Percentiles rank a stretch among this genome's conserved stretches.
phyloP scores from a whole-genome alignment of 2,888 invertebrate genomes.

The Limnephilus rhombicus region DNA sequence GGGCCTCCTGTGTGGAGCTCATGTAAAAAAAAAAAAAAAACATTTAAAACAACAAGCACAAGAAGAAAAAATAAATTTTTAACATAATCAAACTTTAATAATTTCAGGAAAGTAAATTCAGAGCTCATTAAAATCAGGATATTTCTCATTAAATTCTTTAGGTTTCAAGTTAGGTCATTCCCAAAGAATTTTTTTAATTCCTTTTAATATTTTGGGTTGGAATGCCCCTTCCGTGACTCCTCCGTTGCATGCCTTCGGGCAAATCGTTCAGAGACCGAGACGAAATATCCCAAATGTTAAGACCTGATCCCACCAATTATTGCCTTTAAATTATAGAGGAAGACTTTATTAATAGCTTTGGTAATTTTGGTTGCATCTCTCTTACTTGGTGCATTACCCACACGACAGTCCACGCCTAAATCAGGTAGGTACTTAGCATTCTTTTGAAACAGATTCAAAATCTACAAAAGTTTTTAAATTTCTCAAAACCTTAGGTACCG shows the following conservation, averaged over 20 bases:
- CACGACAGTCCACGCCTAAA: not conserved
- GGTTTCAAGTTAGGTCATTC: not conserved
- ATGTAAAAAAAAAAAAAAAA: too few relatives aligned
- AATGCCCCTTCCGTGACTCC: slow-evolving; percentile 16
- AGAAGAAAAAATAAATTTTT: too few relatives aligned
- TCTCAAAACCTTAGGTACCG: too few relatives aligned
- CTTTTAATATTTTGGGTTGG: not conserved
- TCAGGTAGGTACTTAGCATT: not conserved
- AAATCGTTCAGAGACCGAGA: not conserved
- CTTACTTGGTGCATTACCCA: not conserved
- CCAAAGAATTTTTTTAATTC: not conserved
- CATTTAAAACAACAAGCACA: too few relatives aligned
- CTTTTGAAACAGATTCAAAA: not conserved
- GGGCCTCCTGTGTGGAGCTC: too few relatives aligned
- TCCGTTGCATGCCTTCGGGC: not conserved
- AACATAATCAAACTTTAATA: not conserved
- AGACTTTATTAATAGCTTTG: not conserved
- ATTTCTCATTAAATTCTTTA: not conserved
- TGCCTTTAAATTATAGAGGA: not conserved
- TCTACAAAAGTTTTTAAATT: not conserved
- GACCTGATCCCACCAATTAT: not conserved
- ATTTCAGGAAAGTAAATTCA: not conserved
- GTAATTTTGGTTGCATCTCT: not conserved
- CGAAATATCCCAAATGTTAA: slow-evolving; percentile 11
- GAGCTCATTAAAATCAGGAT: not conserved